Evolutionary conservation across 2,888 invertebrate species (phyloP), one percentile per base, ranked within the genome.

Genomic region (Esperia sulphurella): DNA sequence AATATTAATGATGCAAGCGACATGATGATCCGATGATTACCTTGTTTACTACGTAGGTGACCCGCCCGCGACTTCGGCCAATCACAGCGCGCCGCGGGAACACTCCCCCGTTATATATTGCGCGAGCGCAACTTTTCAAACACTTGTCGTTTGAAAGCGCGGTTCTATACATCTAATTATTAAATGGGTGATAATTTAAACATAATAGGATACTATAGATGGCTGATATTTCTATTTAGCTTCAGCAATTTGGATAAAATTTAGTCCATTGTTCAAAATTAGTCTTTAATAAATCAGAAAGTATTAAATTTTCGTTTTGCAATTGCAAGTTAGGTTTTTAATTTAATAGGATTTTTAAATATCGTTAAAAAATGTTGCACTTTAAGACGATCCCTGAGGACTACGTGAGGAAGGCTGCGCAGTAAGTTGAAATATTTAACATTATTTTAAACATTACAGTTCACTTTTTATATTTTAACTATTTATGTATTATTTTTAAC

Each of bases 221-320:
- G 90, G 91, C 68, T 92, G 70, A 85, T 91, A 83, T 81, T 88
- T 70, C 61, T 90, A 62, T 84, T 87, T 71, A 82, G 91, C 70
- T 86, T 91, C 79, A 86, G 91, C 86, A 83, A 90, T 90, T 77
- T 79, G 30, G 78, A 80, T 59, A 68, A 75, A 68, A 78, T 79
- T 72, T 82, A 79, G 67, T 44, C 45, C 43, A 42, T 47, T 43
- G 43, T 41, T 50, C 38, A 41, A 39, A 49, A 54, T 59, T 52
- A 50, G 59, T 54, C 57, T 59, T 21, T 62, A 65, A 52, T 46
- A 38, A 58, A 63, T 55, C 54, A 55, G 58, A 69, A 64, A 71
- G 61, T 67, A 70, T 71, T 69, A 62, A 53, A 53, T 35, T 9
- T 60, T 62, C 35, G 12, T 39, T 30, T 49, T 46, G 48, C 41